Evolutionary conservation across 1,140 invertebrate species (phyloP), one percentile per base, ranked within the genome.

Genomic region (Pemphigus obesinymphae): DNA sequence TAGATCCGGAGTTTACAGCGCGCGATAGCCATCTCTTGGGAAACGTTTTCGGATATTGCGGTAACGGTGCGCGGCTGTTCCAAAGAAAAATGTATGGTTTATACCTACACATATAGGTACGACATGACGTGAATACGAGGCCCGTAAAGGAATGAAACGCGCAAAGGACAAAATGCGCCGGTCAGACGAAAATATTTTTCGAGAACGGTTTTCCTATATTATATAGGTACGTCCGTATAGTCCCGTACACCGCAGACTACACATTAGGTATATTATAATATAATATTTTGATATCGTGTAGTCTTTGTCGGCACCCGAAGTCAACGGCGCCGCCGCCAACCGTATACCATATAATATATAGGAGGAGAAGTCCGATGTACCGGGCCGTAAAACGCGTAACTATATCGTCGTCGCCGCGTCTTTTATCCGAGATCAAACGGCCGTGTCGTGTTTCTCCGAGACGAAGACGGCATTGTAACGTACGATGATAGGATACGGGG

Each of bases 1-100:
- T 26, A 26, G 55, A 63, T 45, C 55, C 37, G 55, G 55, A 43
- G 37, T 43, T 78, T 20, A 48, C 10, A 29, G 2, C n/a, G n/a
- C n/a, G 17, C 1, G 76, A 80, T 80, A 80, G 8, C 55, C 37
- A 80, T 80, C 76, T 63, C 76, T 80, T 80, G 76, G 76, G 76
- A 80, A 29, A 53, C 34, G n/a, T 29, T 70, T 70, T 45, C 37
- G 13, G 17, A 8, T 37, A 20, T 5, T 61, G 29, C 10, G 31
- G 68, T 45, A 29, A 70, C 40, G 23, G 40, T 43, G 37, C 1
- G 10, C 11, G 31, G 34, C 20, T 37, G 1, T 7, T 34, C 8
- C 4, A 15, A 23, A 70, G 68, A 17, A 43, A 45, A 70, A 76
- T n/a, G 10, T 40, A 45, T 13, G 1, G 20, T 55, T 15, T 15